phyloP scores from a whole-genome alignment of 2,113 vertebrate genomes.

The Bubo bubo region DNA sequence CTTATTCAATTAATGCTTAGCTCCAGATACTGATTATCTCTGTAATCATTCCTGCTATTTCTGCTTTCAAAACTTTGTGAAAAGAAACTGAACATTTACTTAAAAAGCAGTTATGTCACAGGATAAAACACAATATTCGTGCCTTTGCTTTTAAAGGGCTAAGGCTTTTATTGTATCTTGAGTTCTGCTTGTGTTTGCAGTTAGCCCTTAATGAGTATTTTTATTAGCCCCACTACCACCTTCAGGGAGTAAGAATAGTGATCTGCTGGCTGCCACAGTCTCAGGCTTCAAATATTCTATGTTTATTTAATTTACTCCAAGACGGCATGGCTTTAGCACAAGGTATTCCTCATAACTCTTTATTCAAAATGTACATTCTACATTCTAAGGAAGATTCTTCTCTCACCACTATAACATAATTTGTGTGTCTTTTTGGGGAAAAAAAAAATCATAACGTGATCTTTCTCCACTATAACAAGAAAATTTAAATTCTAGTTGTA shows the following conservation, averaged over 20 bases:
- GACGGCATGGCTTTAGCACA: not conserved
- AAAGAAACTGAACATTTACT: not conserved
- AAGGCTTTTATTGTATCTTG: not conserved
- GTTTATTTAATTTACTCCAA: not conserved
- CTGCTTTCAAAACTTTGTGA: not conserved
- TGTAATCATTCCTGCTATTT: not conserved
- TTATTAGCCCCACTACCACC: not conserved
- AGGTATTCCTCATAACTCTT: not conserved
- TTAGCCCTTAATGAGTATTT: not conserved
- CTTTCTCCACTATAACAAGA: not conserved
- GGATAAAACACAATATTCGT: not conserved
- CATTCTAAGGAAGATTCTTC: not conserved
- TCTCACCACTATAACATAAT: not conserved
- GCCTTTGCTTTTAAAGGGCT: not conserved
- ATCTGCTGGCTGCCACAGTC: not conserved
- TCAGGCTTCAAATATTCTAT: not conserved
- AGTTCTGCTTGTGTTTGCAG: not conserved
- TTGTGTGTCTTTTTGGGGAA: not conserved
- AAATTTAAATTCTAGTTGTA: not conserved
- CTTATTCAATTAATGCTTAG: not conserved
- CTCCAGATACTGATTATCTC: not conserved
- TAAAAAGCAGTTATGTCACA: not conserved
- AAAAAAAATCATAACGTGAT: not conserved
- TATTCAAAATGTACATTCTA: not conserved
- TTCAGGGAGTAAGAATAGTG: not conserved